Base-by-base conservation (phyloP, 2,797 vertebrate species). In the Momotus momota region DNA sequence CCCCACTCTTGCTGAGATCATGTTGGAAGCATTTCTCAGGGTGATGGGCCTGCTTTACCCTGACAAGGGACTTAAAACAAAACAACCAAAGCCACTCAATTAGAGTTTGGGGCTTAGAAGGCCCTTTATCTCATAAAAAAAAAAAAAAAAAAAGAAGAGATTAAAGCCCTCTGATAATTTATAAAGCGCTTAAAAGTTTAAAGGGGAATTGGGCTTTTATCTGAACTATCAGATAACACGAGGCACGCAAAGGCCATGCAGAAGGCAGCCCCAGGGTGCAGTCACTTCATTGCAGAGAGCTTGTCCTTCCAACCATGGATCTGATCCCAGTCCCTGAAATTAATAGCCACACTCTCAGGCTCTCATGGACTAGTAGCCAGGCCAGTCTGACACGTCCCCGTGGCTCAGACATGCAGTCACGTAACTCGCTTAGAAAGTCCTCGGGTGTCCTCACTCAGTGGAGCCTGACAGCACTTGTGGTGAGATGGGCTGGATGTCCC, bases 101-200 rank as follows among this genome's bases (percentile, higher is more conserved):
- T 97, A 96, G 92, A 88, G 61, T 94, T 67, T 94, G 91, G 79
- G 83, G 78, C 85, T 97, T 95, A 96, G 88, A 89, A 96, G 81
- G 67, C 27, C 55, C 91, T 93, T 97, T 97, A 97, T 97, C 97
- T 97, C 93, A 88, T n/a, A 65, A 23, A 96, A 87, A 90, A 86
- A 61, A 58, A 33, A 57, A 58, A 87, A 87, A 91, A 14, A 61
- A 13, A 41, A 19, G 96, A 83, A 92, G 84, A 97, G 96, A 98
- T 98, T 97, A 97, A 95, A 94, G 77, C 48, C 81, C 71, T 96
- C 95, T 97, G 96, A 97, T 97, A 97, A 98, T 96, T 95, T 97
- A 96, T 96, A 96, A 95, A 94, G 88, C 1, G 57, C 93, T 96
- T 96, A 95, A 66, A 91, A 96, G 95, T 96, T 97, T 97, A 97